These are phyloP conservation scores for Spheniscus humboldti DNA, from an alignment of 2,797 vertebrate species.

Conservation along the genomic window DNA sequence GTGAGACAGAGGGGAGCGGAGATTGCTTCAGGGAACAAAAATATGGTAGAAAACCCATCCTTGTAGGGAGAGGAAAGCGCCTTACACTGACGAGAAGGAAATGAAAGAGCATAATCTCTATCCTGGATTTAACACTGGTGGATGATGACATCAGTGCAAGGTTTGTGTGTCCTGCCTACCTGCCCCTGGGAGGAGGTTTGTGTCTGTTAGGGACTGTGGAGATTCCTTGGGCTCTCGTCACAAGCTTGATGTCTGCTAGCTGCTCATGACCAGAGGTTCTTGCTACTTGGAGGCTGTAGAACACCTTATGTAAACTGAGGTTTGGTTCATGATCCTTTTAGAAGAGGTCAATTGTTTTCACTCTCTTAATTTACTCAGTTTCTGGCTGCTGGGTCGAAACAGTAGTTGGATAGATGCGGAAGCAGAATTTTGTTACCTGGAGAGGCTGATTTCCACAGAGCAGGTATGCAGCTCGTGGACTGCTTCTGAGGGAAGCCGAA, in stretches of 20 bases:
- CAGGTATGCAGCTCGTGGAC: not conserved
- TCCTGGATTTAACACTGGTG: not conserved
- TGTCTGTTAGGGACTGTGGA: not conserved
- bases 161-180: not conserved
- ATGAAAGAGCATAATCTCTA: not conserved
- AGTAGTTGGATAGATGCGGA: not conserved
- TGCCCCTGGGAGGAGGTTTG: not conserved
- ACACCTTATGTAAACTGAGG: not conserved
- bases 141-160: not conserved
- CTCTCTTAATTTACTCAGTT: not conserved
- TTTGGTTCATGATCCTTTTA: not conserved
- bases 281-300: not conserved
- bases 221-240: not conserved
- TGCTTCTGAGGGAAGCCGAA: not conserved
- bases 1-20: not conserved
- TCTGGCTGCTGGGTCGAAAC: not conserved
- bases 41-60: not conserved
- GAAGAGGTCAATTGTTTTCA: not conserved
- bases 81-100: not conserved
- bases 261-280: not conserved
- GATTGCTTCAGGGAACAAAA: not conserved
- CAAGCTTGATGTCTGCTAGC: not conserved
- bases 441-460: not conserved
- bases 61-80: not conserved
- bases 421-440: not conserved